Evolutionary conservation across 2,797 vertebrate genomes (phyloP).

Genomic region (Craterocephalus amniculus): DNA sequence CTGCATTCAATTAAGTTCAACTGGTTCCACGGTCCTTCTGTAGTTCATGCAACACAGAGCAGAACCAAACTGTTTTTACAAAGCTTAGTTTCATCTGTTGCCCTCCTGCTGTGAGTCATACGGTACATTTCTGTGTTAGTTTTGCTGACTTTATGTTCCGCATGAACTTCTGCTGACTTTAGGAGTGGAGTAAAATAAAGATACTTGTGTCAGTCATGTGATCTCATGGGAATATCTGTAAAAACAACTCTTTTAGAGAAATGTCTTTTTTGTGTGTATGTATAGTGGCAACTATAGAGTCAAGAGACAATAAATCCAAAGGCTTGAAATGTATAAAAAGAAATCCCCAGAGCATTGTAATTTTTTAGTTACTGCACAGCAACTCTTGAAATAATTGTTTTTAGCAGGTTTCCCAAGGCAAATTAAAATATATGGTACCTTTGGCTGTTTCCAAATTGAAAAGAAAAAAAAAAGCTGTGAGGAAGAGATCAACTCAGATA

Average conservation of each 20-base stretch:
- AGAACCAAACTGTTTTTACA: not conserved
- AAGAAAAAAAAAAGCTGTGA: not conserved
- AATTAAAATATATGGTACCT: not conserved
- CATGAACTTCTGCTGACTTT: conserved; percentile 9
- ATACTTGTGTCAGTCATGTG: conserved; percentile 1
- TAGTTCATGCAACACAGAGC: not conserved
- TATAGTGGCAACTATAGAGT: not conserved
- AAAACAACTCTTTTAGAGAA: not conserved
- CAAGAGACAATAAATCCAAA: not conserved
- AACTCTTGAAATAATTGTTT: not conserved
- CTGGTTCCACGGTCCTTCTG: not conserved
- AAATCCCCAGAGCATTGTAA: not conserved
- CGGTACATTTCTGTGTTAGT: not conserved
- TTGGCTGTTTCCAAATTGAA: not conserved
- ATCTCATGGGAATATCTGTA: not conserved
- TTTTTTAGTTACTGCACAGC: not conserved
- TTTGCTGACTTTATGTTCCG: conserved; percentile 8
- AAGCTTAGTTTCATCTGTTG: not conserved
- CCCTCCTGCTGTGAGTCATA: not conserved
- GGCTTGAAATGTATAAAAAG: not conserved
- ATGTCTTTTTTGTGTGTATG: not conserved
- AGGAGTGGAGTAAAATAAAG: not conserved
- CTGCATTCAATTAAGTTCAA: not conserved
- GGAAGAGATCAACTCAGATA: not conserved
- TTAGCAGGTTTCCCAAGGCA: not conserved